These are phyloP conservation scores for Protophormia terraenovae DNA, from an alignment of 2,888 invertebrate species.

Conservation along the genomic window DNA sequence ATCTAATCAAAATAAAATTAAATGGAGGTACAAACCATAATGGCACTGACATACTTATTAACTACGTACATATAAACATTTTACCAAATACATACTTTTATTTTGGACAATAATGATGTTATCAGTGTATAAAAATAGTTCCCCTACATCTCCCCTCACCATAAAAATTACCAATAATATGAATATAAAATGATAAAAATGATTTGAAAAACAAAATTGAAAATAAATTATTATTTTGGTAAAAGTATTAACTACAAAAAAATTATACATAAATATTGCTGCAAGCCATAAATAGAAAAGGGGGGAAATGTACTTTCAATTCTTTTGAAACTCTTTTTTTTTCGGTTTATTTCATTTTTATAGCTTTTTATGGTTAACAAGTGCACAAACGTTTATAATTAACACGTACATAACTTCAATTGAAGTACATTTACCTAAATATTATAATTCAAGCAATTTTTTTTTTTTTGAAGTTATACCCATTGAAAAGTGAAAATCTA, in stretches of 20 bases:
- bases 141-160: neutral
- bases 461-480: neutral
- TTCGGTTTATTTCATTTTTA: neutral
- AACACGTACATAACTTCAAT: slow-evolving; percentile 16
- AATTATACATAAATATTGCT: neutral
- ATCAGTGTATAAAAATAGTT: too few relatives aligned
- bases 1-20: neutral
- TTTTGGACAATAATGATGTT: slow-evolving; percentile 38
- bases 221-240: neutral
- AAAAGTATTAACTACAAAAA: neutral
- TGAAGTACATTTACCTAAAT: neutral
- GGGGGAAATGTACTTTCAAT: slow-evolving; percentile 26
- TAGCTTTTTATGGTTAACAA: slow-evolving; percentile 4
- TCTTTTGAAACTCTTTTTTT: neutral
- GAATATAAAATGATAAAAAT: neutral
- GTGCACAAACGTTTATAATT: slow-evolving; percentile 29
- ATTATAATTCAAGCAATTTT: neutral
- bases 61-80: neutral
- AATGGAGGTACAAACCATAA: slow-evolving; percentile 15
- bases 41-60: slow-evolving; percentile 56
- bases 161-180: neutral
- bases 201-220: slow-evolving; percentile 6
- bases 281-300: neutral
- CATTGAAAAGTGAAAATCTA: neutral
- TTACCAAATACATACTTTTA: neutral